Conservation (phyloP, 1,140 invertebrate genomes). For the Cotesia typhae region DNA sequence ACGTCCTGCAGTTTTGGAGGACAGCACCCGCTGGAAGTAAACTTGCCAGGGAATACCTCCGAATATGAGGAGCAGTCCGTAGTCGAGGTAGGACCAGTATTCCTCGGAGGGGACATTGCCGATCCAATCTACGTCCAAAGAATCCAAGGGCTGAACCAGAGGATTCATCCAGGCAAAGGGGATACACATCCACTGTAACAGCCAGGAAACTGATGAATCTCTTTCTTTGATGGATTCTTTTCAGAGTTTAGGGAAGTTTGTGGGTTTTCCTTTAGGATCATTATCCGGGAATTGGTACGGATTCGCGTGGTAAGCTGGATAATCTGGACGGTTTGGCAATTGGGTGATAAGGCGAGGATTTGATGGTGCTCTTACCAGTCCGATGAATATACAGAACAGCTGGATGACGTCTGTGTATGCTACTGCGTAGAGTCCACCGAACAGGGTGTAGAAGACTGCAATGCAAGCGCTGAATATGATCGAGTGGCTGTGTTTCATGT, state of each 20-base stretch:
- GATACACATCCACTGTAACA: slow-evolving; percentile 89
- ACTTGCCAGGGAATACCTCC: slow-evolving; percentile 99
- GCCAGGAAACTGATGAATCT: neutral
- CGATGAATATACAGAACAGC: slow-evolving; percentile 97
- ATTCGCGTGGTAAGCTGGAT: neutral
- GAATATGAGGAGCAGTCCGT: slow-evolving; percentile 90
- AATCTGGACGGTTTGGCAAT: neutral
- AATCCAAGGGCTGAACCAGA: slow-evolving; percentile 80
- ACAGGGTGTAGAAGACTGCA: slow-evolving; percentile 96
- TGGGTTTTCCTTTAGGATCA: neutral
- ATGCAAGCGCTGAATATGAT: slow-evolving; percentile 96
- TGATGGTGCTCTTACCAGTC: slow-evolving; percentile 72
- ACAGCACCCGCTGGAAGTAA: slow-evolving; percentile 97
- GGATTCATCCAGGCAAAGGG: slow-evolving; percentile 92
- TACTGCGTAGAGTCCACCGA: slow-evolving; percentile 97
- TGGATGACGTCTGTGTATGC: slow-evolving; percentile 99
- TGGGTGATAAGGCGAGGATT: no score
- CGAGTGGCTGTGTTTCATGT: slow-evolving; percentile 90
- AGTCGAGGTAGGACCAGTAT: slow-evolving; percentile 88
- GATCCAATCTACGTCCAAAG: slow-evolving; percentile 90
- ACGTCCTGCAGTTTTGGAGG: slow-evolving; percentile 90
- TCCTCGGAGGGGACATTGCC: slow-evolving; percentile 78
- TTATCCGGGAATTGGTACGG: slow-evolving; percentile 6
- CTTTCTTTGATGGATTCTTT: neutral
- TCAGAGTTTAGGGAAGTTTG: slow-evolving; percentile 17